phyloP scores from a whole-genome alignment of 2,888 invertebrate species.

The Sarcophaga carnaria region DNA sequence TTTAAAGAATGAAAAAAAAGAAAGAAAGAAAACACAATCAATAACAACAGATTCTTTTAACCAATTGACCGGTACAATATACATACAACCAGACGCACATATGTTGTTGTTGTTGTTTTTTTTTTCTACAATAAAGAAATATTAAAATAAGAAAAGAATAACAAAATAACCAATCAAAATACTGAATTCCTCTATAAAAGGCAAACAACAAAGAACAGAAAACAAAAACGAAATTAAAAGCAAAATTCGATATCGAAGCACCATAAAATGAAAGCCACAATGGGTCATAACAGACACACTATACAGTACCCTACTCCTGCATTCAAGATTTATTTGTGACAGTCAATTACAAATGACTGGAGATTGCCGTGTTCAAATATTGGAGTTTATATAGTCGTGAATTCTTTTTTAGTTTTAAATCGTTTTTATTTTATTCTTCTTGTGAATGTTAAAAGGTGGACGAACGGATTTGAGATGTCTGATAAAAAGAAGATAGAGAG shows the following conservation, averaged over 20 bases:
- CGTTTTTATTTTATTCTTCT: too few species aligned
- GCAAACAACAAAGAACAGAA: neutral
- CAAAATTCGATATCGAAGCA: neutral
- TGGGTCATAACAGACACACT: too few species aligned
- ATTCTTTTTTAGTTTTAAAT: too few species aligned
- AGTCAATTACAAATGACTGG: too few species aligned
- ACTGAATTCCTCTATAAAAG: neutral
- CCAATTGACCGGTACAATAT: slow-evolving; percentile 43
- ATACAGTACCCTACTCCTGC: too few species aligned
- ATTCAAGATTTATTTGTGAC: too few species aligned
- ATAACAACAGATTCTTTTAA: neutral
- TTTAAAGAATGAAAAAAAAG: slow-evolving; percentile 35
- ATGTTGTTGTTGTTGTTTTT: neutral
- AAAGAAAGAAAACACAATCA: neutral
- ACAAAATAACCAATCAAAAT: slow-evolving; percentile 36
- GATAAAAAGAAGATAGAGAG: too few species aligned
- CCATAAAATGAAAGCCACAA: too few species aligned
- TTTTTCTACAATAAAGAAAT: neutral
- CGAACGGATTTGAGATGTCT: too few species aligned
- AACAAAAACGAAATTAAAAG: neutral
- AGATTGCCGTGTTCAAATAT: too few species aligned
- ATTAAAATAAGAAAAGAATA: neutral
- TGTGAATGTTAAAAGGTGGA: too few species aligned
- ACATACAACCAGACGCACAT: neutral
- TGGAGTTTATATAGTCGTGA: too few species aligned